Evolutionary conservation across 2,888 invertebrate genomes (phyloP).

Genomic region (Emesis furor): DNA sequence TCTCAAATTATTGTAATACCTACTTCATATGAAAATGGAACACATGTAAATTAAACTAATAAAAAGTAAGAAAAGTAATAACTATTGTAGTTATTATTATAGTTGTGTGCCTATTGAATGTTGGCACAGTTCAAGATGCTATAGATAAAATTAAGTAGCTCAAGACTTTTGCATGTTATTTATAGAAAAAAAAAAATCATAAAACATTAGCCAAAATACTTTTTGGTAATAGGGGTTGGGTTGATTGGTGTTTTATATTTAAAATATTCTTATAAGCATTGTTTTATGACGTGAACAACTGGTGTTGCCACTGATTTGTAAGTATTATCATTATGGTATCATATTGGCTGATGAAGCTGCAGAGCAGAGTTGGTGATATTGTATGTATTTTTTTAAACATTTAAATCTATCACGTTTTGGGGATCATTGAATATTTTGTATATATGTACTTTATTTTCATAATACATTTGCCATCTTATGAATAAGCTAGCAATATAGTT

Average conservation of each 20-base stretch:
- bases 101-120: background rate
- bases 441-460: slow-evolving; percentile 26
- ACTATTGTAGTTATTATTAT: background rate
- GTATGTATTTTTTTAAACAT: slow-evolving; percentile 89
- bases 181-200: slow-evolving; percentile 17
- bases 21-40: no score
- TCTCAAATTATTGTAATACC: no score
- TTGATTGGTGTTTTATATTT: slow-evolving; percentile 27
- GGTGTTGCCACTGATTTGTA: slow-evolving; percentile 86
- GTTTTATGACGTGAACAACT: slow-evolving; percentile 80
- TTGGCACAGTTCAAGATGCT: no score
- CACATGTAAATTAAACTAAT: no score
- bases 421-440: slow-evolving; percentile 63
- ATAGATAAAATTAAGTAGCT: background rate
- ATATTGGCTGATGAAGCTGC: slow-evolving; percentile 79
- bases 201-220: slow-evolving; percentile 10
- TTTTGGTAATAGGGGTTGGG: slow-evolving; percentile 32
- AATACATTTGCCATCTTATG: slow-evolving; percentile 17
- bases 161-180: slow-evolving; percentile 41
- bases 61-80: no score
- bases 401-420: slow-evolving; percentile 78
- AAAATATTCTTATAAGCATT: slow-evolving; percentile 75
- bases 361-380: slow-evolving; percentile 88
- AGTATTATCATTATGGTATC: slow-evolving; percentile 60
- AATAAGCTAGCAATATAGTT: background rate